Conservation (phyloP, 2,113 vertebrate species). For the Rhinopithecus roxellana region DNA sequence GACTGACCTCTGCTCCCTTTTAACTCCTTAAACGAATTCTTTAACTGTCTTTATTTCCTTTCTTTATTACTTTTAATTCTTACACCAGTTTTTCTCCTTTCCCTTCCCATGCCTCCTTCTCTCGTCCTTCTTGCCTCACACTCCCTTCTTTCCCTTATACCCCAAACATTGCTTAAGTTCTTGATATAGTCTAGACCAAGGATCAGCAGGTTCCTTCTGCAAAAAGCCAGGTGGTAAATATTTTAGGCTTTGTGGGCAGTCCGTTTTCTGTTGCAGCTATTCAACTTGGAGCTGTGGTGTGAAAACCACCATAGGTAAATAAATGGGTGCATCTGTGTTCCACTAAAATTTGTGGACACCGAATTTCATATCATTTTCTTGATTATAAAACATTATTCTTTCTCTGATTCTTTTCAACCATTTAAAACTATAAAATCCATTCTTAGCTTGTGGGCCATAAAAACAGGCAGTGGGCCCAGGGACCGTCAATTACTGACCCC, state of each 20-base stretch:
- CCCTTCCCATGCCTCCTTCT: not conserved
- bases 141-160: not conserved
- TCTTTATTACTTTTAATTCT: not conserved
- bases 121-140: not conserved
- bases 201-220: not conserved
- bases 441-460: not conserved
- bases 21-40: not conserved
- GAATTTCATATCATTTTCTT: conserved; percentile 40
- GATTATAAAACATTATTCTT: not conserved
- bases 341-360: not conserved
- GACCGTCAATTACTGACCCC: not conserved
- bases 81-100: not conserved
- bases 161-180: not conserved
- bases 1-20: not conserved
- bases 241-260: not conserved
- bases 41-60: not conserved
- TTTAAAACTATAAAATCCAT: not conserved
- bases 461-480: not conserved
- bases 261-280: not conserved
- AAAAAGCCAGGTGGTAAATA: not conserved
- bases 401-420: not conserved
- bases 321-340: not conserved
- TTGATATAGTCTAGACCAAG: not conserved
- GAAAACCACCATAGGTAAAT: not conserved
- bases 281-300: not conserved